A percentile compares a stretch with the other conserved stretches of the same genome.
phyloP scores from a whole-genome alignment of 2,113 vertebrate species.

The Pygoscelis antarcticus region DNA sequence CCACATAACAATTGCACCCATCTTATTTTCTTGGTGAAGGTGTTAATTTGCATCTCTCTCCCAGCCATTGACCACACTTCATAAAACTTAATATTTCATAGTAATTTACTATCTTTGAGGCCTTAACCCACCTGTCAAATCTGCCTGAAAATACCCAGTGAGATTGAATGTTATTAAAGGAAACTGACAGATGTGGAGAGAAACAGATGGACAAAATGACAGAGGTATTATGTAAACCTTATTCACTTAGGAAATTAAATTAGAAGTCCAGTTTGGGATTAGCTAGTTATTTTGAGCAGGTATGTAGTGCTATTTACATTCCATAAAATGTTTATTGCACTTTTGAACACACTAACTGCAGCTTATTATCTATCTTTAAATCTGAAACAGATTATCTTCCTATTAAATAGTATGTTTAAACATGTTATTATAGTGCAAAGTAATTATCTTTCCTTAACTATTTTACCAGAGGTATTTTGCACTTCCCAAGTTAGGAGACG shows the following conservation, averaged over 20 bases:
- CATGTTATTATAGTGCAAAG: not conserved
- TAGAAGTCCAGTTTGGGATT: not conserved
- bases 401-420: not conserved
- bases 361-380: not conserved
- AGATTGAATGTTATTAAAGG: not conserved
- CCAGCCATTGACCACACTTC: not conserved
- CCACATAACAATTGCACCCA: rapidly evolving
- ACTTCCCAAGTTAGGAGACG: not conserved
- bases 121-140: not conserved
- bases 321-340: not conserved
- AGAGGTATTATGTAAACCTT: not conserved
- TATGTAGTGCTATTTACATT: not conserved
- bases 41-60: not conserved
- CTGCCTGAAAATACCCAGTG: not conserved
- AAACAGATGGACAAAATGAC: not conserved
- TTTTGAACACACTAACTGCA: not conserved
- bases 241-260: not conserved
- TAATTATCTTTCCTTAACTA: not conserved
- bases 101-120: not conserved
- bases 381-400: not conserved
- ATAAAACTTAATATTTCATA: not conserved
- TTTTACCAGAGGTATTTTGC: not conserved
- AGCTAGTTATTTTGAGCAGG: not conserved
- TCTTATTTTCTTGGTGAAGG: not conserved
- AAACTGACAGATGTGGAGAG: not conserved